Evolutionary conservation across 2,888 invertebrate species (phyloP), one percentile per base, ranked within the genome.

Genomic region (Linyphia triangularis): DNA sequence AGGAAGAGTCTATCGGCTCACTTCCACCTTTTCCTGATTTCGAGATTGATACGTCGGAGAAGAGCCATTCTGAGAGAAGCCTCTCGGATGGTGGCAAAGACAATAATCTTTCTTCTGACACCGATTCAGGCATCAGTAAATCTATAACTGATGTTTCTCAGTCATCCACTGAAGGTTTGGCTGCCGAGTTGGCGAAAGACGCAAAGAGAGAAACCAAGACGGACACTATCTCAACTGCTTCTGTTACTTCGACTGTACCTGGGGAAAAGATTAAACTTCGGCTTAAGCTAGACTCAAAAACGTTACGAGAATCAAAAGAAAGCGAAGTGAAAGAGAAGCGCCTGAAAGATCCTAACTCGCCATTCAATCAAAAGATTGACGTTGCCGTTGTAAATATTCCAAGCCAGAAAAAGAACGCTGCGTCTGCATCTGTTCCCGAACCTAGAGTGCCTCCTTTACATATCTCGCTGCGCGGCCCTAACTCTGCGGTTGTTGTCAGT

Each of bases 401-500:
- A 57, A 85, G 81, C 78, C 43, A 70, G 30, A 86, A 81, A 69
- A 90, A 90, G 73, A 77, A 37, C 51, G 59, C 65, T 24, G 22
- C 73, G 13, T 9, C 61, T 13, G 24, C 81, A 19, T 72, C 85
- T 81, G 81, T 78, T 77, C 78, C 88, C 37, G 96, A 96, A 91
- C 95, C 96, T 7, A 94, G 97, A 82, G 97, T 97, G 69, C 97
- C 97, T 9, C 97, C 97, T 0, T 93, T 97, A 89, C 97, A 97
- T 92, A 97, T 97, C 91, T 97, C 97, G 85, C 93, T 97, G 61
- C 94, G 97, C 88, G 96, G 96, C 0, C 94, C 96, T 85, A 97
- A 96, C 92, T 94, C 94, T 22, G 96, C 96, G 0, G 96, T 96
- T 59, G 96, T 97, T 70, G 96, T 96, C 9, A 90, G 90, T 70